phyloP scores from a whole-genome alignment of 92 coral and sea anemone genomes.

The Actinostola sp. region DNA sequence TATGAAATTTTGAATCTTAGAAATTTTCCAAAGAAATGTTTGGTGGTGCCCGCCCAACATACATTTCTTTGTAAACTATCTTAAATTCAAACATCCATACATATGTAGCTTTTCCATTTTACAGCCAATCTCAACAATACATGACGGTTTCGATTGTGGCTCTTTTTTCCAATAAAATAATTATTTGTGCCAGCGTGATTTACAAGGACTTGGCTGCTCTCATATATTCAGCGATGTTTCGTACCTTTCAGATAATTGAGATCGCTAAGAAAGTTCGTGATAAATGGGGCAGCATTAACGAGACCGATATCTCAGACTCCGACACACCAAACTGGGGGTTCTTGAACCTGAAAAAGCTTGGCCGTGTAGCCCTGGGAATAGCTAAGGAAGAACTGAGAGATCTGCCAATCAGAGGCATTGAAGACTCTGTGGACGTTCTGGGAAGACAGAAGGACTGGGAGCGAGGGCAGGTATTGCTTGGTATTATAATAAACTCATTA shows the following conservation, averaged over 20 bases:
- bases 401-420: constrained; percentile 94
- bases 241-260: constrained; percentile 58
- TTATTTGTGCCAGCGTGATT: too few relatives aligned
- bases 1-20: too few relatives aligned
- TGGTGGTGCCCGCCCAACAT: too few relatives aligned
- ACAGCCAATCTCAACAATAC: too few relatives aligned
- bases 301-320: constrained; percentile 69
- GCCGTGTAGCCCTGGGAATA: constrained; percentile 85
- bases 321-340: constrained; percentile 97
- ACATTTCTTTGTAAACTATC: too few relatives aligned
- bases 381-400: constrained; percentile 90
- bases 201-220: too few relatives aligned
- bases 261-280: constrained; percentile 76
- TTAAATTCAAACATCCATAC: too few relatives aligned
- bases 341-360: constrained; percentile 76
- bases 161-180: too few relatives aligned
- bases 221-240: not conserved
- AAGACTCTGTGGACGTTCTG: constrained; percentile 84
- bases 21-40: too few relatives aligned
- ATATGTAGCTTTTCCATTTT: too few relatives aligned
- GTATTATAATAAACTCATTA: not conserved
- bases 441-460: constrained; percentile 93
- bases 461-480: constrained; percentile 82
- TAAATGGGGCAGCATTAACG: constrained; percentile 88
- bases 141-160: too few relatives aligned